These are phyloP conservation scores for Crossocerus cetratus DNA, from an alignment of 2,888 invertebrate genomes.

Conservation along the genomic window DNA sequence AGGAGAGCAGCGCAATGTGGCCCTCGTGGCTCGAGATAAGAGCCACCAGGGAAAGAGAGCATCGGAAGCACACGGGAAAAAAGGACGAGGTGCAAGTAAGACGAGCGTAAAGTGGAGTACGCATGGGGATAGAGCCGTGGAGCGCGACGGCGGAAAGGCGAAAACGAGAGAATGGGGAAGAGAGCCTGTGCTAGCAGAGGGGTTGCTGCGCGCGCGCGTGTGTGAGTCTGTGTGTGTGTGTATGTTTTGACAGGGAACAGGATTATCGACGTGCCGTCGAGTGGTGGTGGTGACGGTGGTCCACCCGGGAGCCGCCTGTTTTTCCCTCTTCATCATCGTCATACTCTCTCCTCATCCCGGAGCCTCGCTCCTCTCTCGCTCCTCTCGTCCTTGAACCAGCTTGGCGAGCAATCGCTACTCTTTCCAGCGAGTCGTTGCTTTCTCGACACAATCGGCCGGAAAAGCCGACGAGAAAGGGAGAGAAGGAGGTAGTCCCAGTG, in stretches of 20 bases:
- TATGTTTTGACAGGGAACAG: slow-evolving; percentile 61
- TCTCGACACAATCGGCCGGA: slow-evolving; percentile 29
- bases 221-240: slow-evolving; percentile 35
- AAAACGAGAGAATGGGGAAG: not conserved
- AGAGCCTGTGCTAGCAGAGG: slow-evolving; percentile 26
- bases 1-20: slow-evolving; percentile 9
- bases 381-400: not conserved
- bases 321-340: slow-evolving; percentile 30
- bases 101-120: slow-evolving; percentile 29
- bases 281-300: slow-evolving; percentile 35
- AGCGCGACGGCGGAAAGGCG: not conserved
- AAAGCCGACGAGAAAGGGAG: slow-evolving; percentile 40
- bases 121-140: not conserved
- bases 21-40: slow-evolving; percentile 39
- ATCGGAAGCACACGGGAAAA: slow-evolving; percentile 21
- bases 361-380: slow-evolving; percentile 9
- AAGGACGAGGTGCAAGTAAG: slow-evolving; percentile 8
- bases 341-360: not conserved
- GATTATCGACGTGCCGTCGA: slow-evolving; percentile 62
- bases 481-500: slow-evolving; percentile 27
- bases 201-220: slow-evolving; percentile 4
- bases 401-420: slow-evolving; percentile 45
- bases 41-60: slow-evolving; percentile 11
- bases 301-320: slow-evolving; percentile 32
- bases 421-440: slow-evolving; percentile 34